Base-by-base conservation (phyloP, 2,888 invertebrate species). In the Leptopterna dolabrata region DNA sequence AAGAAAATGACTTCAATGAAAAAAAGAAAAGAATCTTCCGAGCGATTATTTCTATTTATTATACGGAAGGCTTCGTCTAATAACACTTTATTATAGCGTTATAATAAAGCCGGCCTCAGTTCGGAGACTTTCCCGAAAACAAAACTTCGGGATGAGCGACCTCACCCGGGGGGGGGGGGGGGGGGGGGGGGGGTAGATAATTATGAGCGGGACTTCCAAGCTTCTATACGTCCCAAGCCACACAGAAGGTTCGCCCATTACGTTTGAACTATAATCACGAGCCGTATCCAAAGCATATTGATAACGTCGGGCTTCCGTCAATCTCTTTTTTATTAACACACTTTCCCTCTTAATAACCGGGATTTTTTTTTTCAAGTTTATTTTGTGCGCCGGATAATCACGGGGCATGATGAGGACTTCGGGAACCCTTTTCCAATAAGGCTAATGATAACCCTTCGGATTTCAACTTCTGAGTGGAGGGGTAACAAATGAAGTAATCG, bases 81-180 rank as follows among this genome's bases (percentile, higher is more conserved):
- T 87, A 87, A 87, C 86, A 87, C 80, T 87, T 87, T 87, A 87
- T 87, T 87, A 87, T 70, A 78, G 86, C 70, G 86, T 87, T 80
- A 87, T 87, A 87, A 87, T 87, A 51, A 87, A 86, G 80, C 80
- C 70, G 14, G 63, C 27, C 63, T 63, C 63, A 63, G 63, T 70
- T 30, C 45, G 73, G 41, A 73, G 14, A 36, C 73, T 41, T 13
- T 43, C 78, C 36, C 78, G 78, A 78, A 78, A 63, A 63, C 63
- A 63, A 63, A 63, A 63, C 63, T 19, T 9, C 19, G 30, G 19
- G 78, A 78, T 78, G 78, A 63, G 63, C 27, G 63, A 45, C 45
- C 45, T 4, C n/a, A n/a, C n/a, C n/a, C n/a, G 36, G 78, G 14
- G 78, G 19, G 13, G 19, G 27, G 7, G 30, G 24, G 45, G n/a